A percentile compares a stretch with the other conserved stretches of the same genome.
Conservation (phyloP, 92 coral and sea anemone species). For the Epizoanthus illoricatus region DNA sequence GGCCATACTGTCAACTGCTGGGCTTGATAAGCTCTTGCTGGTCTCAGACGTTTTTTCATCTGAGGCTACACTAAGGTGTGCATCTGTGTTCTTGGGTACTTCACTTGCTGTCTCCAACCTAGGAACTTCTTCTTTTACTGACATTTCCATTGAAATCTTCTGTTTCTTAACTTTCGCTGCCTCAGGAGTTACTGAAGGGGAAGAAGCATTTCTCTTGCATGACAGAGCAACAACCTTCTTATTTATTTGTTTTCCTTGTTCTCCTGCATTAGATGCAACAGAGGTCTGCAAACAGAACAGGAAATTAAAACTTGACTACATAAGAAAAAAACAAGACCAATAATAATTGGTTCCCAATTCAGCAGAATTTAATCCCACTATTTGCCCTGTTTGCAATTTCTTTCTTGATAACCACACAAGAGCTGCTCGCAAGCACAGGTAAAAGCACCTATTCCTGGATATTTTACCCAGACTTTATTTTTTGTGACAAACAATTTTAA, state of each 20-base stretch:
- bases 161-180: background rate
- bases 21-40: background rate
- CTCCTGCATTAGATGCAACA: background rate
- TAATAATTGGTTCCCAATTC: too few relatives aligned
- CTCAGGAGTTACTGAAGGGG: background rate
- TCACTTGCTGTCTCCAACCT: too few relatives aligned
- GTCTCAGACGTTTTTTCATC: constrained; percentile 1
- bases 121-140: background rate
- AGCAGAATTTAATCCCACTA: too few relatives aligned
- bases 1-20: background rate
- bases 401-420: too few relatives aligned
- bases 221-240: background rate
- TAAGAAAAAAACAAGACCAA: too few relatives aligned
- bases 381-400: too few relatives aligned
- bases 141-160: background rate
- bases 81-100: background rate
- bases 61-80: background rate
- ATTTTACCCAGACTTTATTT: too few relatives aligned
- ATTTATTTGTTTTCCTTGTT: constrained; percentile 14
- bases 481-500: too few relatives aligned
- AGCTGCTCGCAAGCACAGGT: too few relatives aligned
- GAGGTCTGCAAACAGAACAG: background rate
- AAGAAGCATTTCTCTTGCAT: background rate
- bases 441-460: too few relatives aligned
- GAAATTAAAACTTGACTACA: too few relatives aligned